phyloP scores from a whole-genome alignment of 2,113 vertebrate genomes.

The Aldabrachelys gigantea region DNA sequence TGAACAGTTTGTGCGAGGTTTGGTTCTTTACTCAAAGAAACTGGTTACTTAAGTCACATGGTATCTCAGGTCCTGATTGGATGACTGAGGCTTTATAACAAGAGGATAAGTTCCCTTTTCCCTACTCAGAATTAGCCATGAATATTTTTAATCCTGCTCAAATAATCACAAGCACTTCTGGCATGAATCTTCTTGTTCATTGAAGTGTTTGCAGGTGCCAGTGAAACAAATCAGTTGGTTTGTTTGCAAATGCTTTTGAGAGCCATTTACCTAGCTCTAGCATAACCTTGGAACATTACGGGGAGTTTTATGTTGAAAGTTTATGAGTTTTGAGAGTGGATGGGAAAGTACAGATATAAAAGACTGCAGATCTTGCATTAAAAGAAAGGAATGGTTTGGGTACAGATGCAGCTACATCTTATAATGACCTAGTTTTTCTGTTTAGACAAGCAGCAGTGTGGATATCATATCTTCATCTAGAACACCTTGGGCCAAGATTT shows the following conservation, averaged over 20 bases:
- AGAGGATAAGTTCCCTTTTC: background rate
- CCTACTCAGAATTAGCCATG: background rate
- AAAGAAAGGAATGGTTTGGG: background rate
- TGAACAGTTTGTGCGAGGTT: background rate
- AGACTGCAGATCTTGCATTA: background rate
- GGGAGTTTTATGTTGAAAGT: background rate
- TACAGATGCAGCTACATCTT: background rate
- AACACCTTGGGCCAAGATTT: background rate
- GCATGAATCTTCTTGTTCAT: background rate
- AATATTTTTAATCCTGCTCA: background rate
- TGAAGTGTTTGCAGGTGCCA: background rate
- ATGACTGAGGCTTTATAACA: background rate
- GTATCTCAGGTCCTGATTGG: background rate
- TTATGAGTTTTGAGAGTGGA: background rate
- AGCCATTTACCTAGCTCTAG: background rate
- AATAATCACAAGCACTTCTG: fast-evolving
- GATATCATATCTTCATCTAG: background rate
- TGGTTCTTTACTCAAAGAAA: background rate
- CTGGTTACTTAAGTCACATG: background rate
- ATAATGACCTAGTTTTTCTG: background rate
- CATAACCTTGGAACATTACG: background rate
- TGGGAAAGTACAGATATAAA: background rate
- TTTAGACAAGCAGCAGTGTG: background rate
- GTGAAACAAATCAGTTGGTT: background rate
- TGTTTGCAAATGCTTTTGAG: background rate